Base-by-base conservation (phyloP, 2,113 vertebrate genomes). In the Siniperca knerii region DNA sequence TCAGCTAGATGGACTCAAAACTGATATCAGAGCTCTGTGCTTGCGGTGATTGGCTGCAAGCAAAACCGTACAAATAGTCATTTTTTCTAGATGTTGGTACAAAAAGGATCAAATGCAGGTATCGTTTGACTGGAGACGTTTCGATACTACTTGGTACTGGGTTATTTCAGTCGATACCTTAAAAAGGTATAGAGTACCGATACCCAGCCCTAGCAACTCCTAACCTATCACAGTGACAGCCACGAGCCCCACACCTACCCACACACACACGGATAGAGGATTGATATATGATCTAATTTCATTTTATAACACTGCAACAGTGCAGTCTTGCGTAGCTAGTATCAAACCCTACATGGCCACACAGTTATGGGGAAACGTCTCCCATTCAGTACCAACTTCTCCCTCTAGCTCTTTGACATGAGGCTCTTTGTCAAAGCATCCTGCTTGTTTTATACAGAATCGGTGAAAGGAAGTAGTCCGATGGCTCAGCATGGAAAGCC, bases 231-330 rank as follows among this genome's bases (percentile, higher is more conserved):
- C 64, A 8, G 16, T 57, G 65, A 79, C 25, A 42, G 8, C 16
- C 50, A 11, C 44, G 3, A 44, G 46, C 46, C 46, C 46, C 13
- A 48, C 46, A 16, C 46, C 44, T 13, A 18, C 50, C 4, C 50
- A 16, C 50, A 15, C 16, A 20, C 52, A 21, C 52, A 54, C 6
- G 18, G 12, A 75, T 42, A 62, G 42, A 75, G 25, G 16, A 60
- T 5, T 29, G 72, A 74, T 74, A 60, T 60, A 60, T 21, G 71
- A 60, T 25, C 42, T 10, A 33, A 25, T 61, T 66, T 15, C 16
- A 20, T 88, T 81, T 85, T 83, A 81, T 35, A 15, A 29, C 48
- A 71, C 72, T 82, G 75, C 84, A 87, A 85, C 25, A 64, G 60
- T 52, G n/a, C 8, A 67, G 77, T 50, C 23, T 42, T 57, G 55